Evolutionary conservation across 2,113 vertebrate species (phyloP).

Genomic region (Lathamus discolor): DNA sequence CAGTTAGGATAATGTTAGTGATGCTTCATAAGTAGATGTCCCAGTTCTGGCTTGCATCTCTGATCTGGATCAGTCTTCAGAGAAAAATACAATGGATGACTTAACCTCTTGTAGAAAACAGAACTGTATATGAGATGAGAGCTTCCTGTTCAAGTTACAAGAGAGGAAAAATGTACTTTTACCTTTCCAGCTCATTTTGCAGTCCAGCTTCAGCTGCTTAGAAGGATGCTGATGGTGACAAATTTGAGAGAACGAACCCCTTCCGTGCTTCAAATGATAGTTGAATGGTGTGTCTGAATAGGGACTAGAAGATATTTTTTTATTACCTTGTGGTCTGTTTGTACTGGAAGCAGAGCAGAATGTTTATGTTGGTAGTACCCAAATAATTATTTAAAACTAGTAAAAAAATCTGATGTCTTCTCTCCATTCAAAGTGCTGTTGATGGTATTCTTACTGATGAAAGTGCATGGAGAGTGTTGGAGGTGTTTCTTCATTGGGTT

Average conservation of each 20-base stretch:
- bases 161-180: background rate
- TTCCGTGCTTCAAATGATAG: background rate
- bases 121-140: background rate
- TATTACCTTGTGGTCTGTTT: background rate
- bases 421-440: background rate
- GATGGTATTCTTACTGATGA: background rate
- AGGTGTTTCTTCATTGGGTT: background rate
- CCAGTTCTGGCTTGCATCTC: background rate
- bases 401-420: background rate
- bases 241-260: background rate
- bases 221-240: background rate
- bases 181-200: background rate
- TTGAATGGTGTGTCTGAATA: background rate
- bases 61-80: background rate
- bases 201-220: background rate
- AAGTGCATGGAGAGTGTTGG: background rate
- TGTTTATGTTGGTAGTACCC: background rate
- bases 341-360: background rate
- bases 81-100: background rate
- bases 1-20: background rate
- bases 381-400: background rate
- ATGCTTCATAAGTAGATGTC: background rate
- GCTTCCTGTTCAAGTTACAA: background rate
- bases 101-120: background rate
- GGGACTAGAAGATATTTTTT: background rate